phyloP scores from a whole-genome alignment of 1,140 invertebrate species.

The Palaemon carinicauda region DNA sequence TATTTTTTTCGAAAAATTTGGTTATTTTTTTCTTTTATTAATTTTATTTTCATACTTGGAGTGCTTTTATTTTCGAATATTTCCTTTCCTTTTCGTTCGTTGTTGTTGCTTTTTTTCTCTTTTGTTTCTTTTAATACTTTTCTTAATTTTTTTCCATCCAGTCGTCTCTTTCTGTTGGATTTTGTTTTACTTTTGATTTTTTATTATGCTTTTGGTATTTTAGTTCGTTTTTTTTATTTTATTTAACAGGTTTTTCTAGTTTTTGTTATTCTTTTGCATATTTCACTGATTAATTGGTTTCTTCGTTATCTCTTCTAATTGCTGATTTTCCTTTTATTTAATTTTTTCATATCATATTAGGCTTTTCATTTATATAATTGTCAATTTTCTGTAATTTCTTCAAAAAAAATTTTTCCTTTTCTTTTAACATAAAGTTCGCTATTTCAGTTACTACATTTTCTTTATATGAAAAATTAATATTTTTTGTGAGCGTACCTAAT shows the following conservation, averaged over 20 bases:
- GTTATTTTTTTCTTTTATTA: neutral
- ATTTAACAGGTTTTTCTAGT: neutral
- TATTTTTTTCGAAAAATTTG: neutral
- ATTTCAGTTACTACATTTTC: no score
- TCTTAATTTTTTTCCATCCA: neutral
- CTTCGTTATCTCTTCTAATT: neutral
- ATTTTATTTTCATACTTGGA: neutral
- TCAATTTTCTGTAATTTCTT: no score
- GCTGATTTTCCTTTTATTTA: neutral
- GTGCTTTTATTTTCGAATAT: neutral
- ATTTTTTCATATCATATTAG: neutral
- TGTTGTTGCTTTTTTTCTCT: neutral
- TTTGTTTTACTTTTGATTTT: no score
- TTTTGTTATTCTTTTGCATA: neutral
- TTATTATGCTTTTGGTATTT: neutral
- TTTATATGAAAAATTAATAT: no score
- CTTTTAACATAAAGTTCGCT: no score
- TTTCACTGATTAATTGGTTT: neutral
- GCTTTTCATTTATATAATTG: no score
- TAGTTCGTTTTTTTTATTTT: neutral
- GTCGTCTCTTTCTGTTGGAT: neutral
- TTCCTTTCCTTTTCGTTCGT: neutral
- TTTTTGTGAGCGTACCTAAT: no score
- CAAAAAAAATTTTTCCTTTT: no score
- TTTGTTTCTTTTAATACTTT: no score